These are phyloP conservation scores for Chionomys nivalis DNA, from an alignment of 2,113 vertebrate genomes.

Conservation along the genomic window DNA sequence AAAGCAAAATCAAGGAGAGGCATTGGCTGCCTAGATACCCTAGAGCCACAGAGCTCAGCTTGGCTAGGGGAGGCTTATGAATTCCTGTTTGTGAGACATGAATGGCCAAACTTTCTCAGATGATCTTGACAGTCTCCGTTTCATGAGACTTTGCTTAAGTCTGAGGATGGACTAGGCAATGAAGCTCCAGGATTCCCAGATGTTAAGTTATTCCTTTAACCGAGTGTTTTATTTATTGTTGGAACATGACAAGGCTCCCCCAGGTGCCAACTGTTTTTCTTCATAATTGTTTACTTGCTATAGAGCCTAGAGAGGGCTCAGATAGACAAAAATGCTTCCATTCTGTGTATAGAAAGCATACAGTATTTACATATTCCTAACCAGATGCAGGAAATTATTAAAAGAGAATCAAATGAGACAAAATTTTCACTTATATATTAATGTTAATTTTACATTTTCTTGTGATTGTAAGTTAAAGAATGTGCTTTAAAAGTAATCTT, in stretches of 20 bases:
- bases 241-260: neutral
- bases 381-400: neutral
- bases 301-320: neutral
- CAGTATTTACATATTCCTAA: neutral
- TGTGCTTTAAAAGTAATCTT: neutral
- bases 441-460: neutral
- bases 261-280: neutral
- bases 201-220: neutral
- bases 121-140: neutral
- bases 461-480: neutral
- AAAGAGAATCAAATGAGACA: neutral
- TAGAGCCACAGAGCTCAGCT: neutral
- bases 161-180: neutral
- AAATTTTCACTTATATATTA: neutral
- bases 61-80: neutral
- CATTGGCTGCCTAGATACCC: neutral
- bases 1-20: neutral
- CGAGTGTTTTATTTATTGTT: neutral
- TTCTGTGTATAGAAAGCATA: neutral
- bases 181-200: neutral
- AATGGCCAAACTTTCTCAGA: neutral
- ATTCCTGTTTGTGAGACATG: neutral
- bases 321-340: no score
- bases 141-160: neutral
- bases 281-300: neutral